Evolutionary conservation across 2,113 vertebrate species (phyloP).

Genomic region (Onychorhynchus coronatus): DNA sequence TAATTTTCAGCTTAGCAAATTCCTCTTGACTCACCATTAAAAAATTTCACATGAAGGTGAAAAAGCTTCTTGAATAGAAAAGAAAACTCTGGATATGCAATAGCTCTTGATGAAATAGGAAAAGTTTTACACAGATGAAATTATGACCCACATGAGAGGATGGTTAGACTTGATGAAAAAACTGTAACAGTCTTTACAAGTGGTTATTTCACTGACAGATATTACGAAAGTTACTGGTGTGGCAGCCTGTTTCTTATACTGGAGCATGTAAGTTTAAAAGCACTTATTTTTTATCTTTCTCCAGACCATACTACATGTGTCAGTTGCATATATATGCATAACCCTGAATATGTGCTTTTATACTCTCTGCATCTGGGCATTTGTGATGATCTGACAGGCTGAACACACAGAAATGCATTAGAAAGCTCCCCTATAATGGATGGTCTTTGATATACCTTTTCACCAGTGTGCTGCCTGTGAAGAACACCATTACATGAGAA

Average conservation of each 20-base stretch:
- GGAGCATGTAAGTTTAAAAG: neutral
- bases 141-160: neutral
- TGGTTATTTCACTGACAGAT: neutral
- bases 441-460: neutral
- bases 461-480: neutral
- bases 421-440: neutral
- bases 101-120: neutral
- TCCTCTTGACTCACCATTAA: neutral
- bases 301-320: neutral
- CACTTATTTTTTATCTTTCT: neutral
- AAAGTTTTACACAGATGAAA: neutral
- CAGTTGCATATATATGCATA: neutral
- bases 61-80: neutral
- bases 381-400: neutral
- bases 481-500: neutral
- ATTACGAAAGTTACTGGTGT: neutral
- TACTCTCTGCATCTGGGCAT: neutral
- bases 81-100: neutral
- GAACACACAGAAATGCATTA: neutral
- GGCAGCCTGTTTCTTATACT: neutral
- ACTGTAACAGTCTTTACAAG: neutral
- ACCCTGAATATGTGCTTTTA: neutral
- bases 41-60: neutral
- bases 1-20: neutral
- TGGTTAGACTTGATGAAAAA: neutral